Base-by-base conservation (phyloP, 2,797 vertebrate genomes). In the Sarcophilus harrisii region DNA sequence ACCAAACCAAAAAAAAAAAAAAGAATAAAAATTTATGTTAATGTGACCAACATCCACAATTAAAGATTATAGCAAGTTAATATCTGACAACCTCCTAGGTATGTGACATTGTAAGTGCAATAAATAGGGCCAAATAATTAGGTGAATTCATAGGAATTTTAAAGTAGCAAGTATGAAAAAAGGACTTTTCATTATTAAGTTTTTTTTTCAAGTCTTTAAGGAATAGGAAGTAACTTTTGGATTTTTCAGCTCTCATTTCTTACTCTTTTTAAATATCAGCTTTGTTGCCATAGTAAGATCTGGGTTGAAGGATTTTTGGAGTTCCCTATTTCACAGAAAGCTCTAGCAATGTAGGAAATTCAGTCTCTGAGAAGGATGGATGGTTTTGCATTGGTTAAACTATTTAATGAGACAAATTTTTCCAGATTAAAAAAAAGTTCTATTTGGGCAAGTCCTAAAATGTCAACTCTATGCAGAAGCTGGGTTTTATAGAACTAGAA, bases 1-100 rank as follows among this genome's bases (percentile, higher is more conserved):
- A 95, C 93, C 90, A 95, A 96, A 54, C 60, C 62, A 28, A 66
- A 94, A 97, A 52, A 52, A 52, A 93, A 60, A 0, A 92, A 94
- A 93, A 94, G 16, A 81, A 58, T 92, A 32, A 87, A 18, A 73
- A 57, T 57, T 57, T 57, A 57, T 14, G 24, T 90, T 59, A 97
- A 90, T 89, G 90, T 91, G 55, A 93, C 49, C 24, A 29, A 52
- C 30, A 52, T 90, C 13, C 90, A 32, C 54, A n/a, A 57, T 55
- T 13, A 90, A 57, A 90, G 8, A 38, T 96, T 91, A 91, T 93
- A 29, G 11, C 0, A 1, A 49, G 49, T 32, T 90, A 93, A 92
- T 90, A 94, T 90, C 58, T 92, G 92, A 58, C 90, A 45, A 21
- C 54, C 81, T 58, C 38, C 6, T 92, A 73, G 90, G 91, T 38